These are phyloP conservation scores for Protobothrops mucrosquamatus DNA, from an alignment of 2,113 vertebrate species.

Conservation along the genomic window DNA sequence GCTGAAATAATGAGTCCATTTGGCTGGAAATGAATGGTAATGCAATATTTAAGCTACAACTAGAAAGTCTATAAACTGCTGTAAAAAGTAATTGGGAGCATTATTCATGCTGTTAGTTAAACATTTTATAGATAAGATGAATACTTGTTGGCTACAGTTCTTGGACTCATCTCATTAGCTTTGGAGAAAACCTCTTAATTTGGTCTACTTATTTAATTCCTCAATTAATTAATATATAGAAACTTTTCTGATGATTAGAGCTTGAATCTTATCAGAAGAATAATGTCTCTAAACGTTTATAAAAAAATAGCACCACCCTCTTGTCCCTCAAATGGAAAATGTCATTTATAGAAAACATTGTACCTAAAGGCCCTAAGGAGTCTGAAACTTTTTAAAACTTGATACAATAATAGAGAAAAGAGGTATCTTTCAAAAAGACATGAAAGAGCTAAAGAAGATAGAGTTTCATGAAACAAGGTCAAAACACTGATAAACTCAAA, in stretches of 20 bases:
- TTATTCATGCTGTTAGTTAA: neutral
- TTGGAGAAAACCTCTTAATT: neutral
- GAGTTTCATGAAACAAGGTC: neutral
- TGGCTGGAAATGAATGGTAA: neutral
- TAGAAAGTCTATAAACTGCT: neutral
- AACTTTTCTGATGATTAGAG: neutral
- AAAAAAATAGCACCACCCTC: neutral
- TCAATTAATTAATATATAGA: neutral
- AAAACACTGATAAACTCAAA: neutral
- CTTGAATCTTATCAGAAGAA: neutral
- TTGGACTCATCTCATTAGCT: neutral
- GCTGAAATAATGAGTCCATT: neutral
- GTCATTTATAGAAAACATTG: neutral
- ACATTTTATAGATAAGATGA: neutral
- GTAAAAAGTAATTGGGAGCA: neutral
- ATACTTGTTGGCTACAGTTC: neutral
- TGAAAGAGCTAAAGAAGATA: neutral
- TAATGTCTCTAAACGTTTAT: neutral
- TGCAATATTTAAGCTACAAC: neutral
- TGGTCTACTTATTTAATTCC: neutral
- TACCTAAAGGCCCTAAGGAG: neutral
- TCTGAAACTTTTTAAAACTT: neutral
- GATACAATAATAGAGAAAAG: neutral
- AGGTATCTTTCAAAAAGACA: neutral
- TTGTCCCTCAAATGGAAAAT: neutral